Evolutionary conservation across 2,797 vertebrate species (phyloP), one percentile per base, ranked within the genome.

Genomic region (Brotula barbata): DNA sequence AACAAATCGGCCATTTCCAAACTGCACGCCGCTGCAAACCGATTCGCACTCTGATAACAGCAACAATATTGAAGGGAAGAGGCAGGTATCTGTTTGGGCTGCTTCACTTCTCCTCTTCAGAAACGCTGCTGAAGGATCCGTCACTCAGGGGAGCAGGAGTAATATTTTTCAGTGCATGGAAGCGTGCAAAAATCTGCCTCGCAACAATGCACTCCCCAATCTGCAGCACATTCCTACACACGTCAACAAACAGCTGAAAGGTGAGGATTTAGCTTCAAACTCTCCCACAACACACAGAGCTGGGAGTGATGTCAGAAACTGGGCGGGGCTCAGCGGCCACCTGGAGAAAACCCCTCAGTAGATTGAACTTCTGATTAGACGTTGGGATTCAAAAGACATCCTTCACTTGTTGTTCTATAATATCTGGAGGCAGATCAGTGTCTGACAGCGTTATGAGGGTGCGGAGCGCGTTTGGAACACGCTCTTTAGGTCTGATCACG

Each of bases 311-410:
- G 81, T 85, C 80, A 81, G 83, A 61, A 58, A 64, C 61, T 56
- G 22, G 31, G 62, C 61, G 69, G 66, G 67, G 77, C 80, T 91
- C 87, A 89, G 82, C 84, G 88, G 87, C 84, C 90, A 92, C 89
- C 88, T 88, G 87, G 68, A 82, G 76, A 76, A 85, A 86, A 85
- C 23, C 43, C 70, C 61, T 71, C 68, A 43, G 71, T 34, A 89
- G 90, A 92, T 91, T 62, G 59, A 56, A 60, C 51, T 48, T 44
- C 78, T 85, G 92, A 92, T 92, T 89, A 89, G 77, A 75, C 5
- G 8, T 54, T 20, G 12, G 58, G 65, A 85, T 82, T 89, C 85
- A 89, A 88, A 84, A 89, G 86, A 50, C 70, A 42, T 71, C 83
- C 79, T 73, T 58, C 88, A 82, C 89, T 91, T 91, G 85, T 88